Conservation (phyloP, 2,797 vertebrate genomes). For the Cirrhinus mrigala region DNA sequence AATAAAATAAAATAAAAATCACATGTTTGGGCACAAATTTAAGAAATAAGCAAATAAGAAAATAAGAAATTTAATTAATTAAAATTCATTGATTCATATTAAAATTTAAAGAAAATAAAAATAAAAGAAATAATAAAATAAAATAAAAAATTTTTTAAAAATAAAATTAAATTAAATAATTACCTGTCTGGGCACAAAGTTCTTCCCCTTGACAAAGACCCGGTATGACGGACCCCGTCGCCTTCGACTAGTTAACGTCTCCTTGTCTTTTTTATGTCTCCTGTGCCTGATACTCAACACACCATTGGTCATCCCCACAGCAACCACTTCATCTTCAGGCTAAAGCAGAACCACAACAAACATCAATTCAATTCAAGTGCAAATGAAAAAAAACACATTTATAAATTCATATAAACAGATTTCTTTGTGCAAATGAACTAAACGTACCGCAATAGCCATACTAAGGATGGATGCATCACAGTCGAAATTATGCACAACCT, state of each 20-base stretch:
- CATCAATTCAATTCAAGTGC: neutral
- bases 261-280: slow-evolving; percentile 83
- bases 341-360: slow-evolving; percentile 63
- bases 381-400: neutral
- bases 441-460: slow-evolving; percentile 69
- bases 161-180: neutral
- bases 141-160: too few species aligned
- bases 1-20: too few species aligned
- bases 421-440: neutral
- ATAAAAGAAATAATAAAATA: neutral
- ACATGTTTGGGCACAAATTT: neutral
- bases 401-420: neutral
- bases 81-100: neutral
- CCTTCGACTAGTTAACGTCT: slow-evolving; percentile 67
- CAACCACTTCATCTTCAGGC: slow-evolving; percentile 90
- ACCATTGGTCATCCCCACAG: slow-evolving; percentile 95
- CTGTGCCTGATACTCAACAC: slow-evolving; percentile 92
- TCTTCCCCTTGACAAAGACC: slow-evolving; percentile 91
- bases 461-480: slow-evolving; percentile 77
- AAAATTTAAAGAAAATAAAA: neutral
- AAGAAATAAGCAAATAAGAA: too few species aligned
- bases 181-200: slow-evolving; percentile 89
- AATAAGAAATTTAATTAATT: neutral
- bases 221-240: slow-evolving; percentile 83
- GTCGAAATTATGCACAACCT: slow-evolving; percentile 95